Base-by-base conservation (phyloP, 2,888 invertebrate species). In the Athalia cordata region DNA sequence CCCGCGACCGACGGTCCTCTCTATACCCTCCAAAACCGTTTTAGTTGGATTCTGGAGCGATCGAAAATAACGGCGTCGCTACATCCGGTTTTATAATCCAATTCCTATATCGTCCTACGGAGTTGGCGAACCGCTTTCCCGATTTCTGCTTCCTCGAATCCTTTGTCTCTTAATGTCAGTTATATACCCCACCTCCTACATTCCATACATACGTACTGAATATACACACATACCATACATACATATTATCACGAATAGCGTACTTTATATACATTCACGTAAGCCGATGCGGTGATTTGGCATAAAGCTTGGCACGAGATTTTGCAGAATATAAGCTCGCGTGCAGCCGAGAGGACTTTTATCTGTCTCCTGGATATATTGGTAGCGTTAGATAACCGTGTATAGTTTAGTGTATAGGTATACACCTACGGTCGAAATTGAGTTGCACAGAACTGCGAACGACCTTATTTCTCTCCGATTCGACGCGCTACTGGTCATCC, bases 361-460 rank as follows among this genome's bases (percentile, higher is more conserved):
- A 75, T 75, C 75, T 64, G 50, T 75, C 75, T 15, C 13, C 15
- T 64, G 61, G 75, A 75, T 75, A 75, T 75, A 75, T 75, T 49
- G 72, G 72, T 59, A n/a, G 7, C 75, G 61, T 64, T 64, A 64
- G 15, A 52, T 57, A 70, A 45, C 70, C 67, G 52, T 29, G 66
- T 59, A 11, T 13, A 7, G 8, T 8, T 64, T 6, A 7, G 6
- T 45, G 8, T 43, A 43, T 64, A 43, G 5, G 43, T 64, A 64
- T 43, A 29, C 8, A 66, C n/a, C 8, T 82, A 85, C 81, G 81
- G 82, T 74, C 82, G 82, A 84, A 85, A 86, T 85, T 84, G 85
- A 84, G 84, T 85, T 85, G 82, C 84, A 84, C 81, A 79, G 84
- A 85, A 85, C 84, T 84, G 84, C 82, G 81, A 84, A 86, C 84